phyloP scores from a whole-genome alignment of 2,797 vertebrate genomes.

The Phylloscopus collybita region DNA sequence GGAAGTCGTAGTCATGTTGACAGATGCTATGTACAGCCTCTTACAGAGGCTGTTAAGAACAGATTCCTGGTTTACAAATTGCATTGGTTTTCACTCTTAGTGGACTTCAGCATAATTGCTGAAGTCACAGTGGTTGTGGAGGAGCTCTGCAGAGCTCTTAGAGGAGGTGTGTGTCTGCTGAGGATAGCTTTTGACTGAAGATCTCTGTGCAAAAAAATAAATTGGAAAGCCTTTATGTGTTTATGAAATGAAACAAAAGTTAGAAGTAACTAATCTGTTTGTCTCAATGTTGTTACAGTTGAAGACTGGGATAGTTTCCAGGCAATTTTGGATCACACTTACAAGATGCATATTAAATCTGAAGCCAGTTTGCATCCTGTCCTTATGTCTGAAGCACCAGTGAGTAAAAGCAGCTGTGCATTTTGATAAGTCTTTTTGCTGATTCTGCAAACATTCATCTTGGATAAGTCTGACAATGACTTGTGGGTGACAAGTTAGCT shows the following conservation, averaged over 20 bases:
- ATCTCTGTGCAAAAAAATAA: not conserved
- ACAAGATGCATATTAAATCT: constrained; percentile 99
- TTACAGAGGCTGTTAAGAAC: not conserved
- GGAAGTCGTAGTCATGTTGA: not conserved
- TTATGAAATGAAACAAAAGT: not conserved
- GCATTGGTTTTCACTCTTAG: not conserved
- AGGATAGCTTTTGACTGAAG: not conserved
- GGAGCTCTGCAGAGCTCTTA: not conserved
- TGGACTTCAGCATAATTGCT: not conserved
- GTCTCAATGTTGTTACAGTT: constrained; percentile 79
- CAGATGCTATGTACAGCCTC: not conserved
- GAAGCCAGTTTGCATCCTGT: constrained; percentile 97
- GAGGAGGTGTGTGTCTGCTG: not conserved
- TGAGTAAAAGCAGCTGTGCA: constrained; percentile 76
- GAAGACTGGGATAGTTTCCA: constrained; percentile 99
- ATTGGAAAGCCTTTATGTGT: not conserved
- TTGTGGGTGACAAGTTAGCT: not conserved
- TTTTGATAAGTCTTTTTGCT: not conserved
- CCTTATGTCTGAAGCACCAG: constrained; percentile 98
- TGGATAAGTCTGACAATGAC: not conserved
- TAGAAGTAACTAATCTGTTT: not conserved
- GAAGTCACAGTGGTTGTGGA: not conserved
- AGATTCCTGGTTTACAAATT: not conserved
- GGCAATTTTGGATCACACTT: constrained; percentile 97
- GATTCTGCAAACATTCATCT: not conserved